Base-by-base conservation (phyloP, 1,140 invertebrate species). In the Diabrotica virgifera region DNA sequence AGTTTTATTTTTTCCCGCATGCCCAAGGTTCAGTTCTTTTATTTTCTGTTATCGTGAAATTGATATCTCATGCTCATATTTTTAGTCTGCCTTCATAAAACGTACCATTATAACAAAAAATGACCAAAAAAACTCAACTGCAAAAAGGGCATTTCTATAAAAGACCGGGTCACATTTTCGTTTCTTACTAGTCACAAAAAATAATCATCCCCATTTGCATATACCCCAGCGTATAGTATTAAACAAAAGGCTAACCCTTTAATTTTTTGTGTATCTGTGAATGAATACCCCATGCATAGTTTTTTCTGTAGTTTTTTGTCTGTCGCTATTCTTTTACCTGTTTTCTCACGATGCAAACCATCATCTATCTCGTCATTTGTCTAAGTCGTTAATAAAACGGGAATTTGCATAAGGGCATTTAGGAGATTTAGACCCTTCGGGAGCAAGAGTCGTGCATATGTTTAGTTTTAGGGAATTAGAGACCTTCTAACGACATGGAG, bases 261-360 rank as follows among this genome's bases (percentile, higher is more conserved):
- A 65, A 70, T 64, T 70, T 70, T 70, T 68, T 57, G n/a, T 57
- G 55, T 57, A 57, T 57, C 55, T 57, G 55, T 57, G 55, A 57
- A 57, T 57, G 55, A 57, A 57, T 57, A 57, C 55, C 55, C 55
- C 55, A 57, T 57, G 55, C 36, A 57, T 57, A 57, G 55, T 57
- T 36, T 57, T 37, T 61, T 59, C 59, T 46, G 59, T 24, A 61
- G 66, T 68, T 68, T 70, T 70, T 70, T 69, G 63, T 70, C 65
- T 66, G 37, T 11, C 24, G 11, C 64, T 54, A 70, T 70, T 70
- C 68, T 70, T 64, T 70, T 66, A 70, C 64, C 68, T 66, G 64
- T 59, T 66, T 70, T 70, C 68, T 70, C 68, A 70, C 68, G 68
- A 70, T 69, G 63, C 61, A 54, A 64, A 66, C 57, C 36, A 70